These are phyloP conservation scores for Nipponacmea schrenckii DNA, from an alignment of 2,888 invertebrate genomes.

Conservation along the genomic window DNA sequence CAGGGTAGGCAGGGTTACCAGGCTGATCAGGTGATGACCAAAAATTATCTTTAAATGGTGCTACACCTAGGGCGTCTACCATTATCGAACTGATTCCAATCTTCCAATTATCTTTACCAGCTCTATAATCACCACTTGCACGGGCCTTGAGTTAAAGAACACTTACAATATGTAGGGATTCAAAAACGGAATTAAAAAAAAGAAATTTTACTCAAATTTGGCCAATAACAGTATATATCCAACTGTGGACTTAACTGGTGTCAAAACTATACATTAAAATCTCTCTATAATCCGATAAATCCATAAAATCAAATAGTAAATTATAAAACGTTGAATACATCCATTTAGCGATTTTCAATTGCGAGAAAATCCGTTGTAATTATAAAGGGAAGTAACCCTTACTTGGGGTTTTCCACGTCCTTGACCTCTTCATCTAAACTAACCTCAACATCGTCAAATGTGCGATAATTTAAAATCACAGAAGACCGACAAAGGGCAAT, in stretches of 20 bases:
- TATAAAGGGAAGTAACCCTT: too few relatives aligned
- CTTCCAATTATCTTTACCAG: slow-evolving; percentile 41
- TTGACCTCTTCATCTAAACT: not conserved
- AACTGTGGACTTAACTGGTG: not conserved
- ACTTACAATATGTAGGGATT: not conserved
- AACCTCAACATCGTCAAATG: not conserved
- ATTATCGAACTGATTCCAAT: slow-evolving; percentile 43
- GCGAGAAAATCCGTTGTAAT: too few relatives aligned
- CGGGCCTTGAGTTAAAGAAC: slow-evolving; percentile 33
- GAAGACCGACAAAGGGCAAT: too few relatives aligned
- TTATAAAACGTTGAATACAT: too few relatives aligned
- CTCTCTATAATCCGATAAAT: too few relatives aligned
- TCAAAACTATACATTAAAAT: too few relatives aligned
- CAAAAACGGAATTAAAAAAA: not conserved
- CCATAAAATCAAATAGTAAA: too few relatives aligned
- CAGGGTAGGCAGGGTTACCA: slow-evolving; percentile 40
- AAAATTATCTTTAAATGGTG: slow-evolving; percentile 50
- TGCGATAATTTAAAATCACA: too few relatives aligned
- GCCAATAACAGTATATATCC: too few relatives aligned
- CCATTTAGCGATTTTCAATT: too few relatives aligned
- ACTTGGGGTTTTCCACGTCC: not conserved
- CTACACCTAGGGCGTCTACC: slow-evolving; percentile 42
- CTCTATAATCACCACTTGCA: slow-evolving; percentile 44
- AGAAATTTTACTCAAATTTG: not conserved
- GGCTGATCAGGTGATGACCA: slow-evolving; percentile 46